Evolutionary conservation across 53 echinoderm and acorn worm species (phyloP).

Genomic region (Zoroaster sp.): DNA sequence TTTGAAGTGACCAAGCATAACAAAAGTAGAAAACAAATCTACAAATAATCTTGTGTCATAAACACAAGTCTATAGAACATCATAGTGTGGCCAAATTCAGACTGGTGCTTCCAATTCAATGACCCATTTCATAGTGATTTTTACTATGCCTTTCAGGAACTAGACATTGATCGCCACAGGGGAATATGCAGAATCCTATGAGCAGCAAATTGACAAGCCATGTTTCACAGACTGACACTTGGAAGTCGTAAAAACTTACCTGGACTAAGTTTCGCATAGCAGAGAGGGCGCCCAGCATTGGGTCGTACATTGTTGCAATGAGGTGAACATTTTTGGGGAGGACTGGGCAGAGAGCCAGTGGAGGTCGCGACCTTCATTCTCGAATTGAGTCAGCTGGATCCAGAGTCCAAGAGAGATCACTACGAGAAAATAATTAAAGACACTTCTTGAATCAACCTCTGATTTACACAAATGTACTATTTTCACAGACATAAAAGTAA

Average conservation of each 20-base stretch:
- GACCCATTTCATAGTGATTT: not conserved
- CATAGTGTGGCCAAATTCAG: not conserved
- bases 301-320: slow-evolving; percentile 77
- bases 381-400: slow-evolving; percentile 86
- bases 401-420: slow-evolving; percentile 83
- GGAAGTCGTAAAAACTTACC: too few species aligned
- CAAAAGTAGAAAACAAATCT: not conserved
- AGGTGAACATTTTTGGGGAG: slow-evolving; percentile 72
- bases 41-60: too few species aligned
- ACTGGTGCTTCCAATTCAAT: not conserved
- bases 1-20: not conserved
- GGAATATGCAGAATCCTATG: too few species aligned
- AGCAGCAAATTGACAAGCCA: too few species aligned
- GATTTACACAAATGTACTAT: too few species aligned
- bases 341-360: slow-evolving; percentile 75
- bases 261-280: slow-evolving; percentile 67
- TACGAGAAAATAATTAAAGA: slow-evolving; percentile 3
- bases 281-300: slow-evolving; percentile 71
- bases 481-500: too few species aligned
- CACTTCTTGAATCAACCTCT: too few species aligned
- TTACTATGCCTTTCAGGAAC: not conserved
- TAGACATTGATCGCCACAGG: too few species aligned
- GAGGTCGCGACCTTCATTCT: slow-evolving; percentile 85
- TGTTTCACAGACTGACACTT: too few species aligned
- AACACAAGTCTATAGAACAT: too few species aligned